Evolutionary conservation across 2,888 invertebrate genomes (phyloP), one percentile per base, ranked within the genome.

Genomic region (Opisthograptis luteolata): DNA sequence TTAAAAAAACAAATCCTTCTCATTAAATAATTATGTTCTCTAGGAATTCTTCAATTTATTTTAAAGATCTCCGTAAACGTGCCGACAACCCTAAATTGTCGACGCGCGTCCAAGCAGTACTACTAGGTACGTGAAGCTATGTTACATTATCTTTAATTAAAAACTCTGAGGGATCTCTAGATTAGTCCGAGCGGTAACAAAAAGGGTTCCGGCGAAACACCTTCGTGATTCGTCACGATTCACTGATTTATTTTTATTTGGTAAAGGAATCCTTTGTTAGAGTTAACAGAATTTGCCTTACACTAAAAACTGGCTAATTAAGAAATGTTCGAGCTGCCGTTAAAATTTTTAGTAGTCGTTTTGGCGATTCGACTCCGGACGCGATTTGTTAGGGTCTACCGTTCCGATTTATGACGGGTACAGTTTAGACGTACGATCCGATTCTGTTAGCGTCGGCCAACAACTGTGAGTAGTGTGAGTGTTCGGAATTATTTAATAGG

Each of bases 131-230:
- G 87, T 85, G 88, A 66, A 73, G 84, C 81, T 82, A 88, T 88
- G 87, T 84, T 73, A 78, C 77, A 84, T 84, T 85, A 87, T 84
- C 79, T 87, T 88, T 89, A 90, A 89, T 90, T 90, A 90, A 87
- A 87, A 89, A 79, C 79, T 58, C 69, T 72, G 78, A 76, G 79
- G 72, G 84, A 82, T 80, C 84, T 78, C 81, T 87, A 85, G 89
- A 88, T 90, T 88, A 87, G 87, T 80, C 76, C 68, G 82, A 76
- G 70, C 79, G 76, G 75, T 76, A 81, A 87, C 84, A 89, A 88
- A 89, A 88, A 88, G 87, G 84, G 83, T 83, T 78, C 79, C 76
- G 74, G 71, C 84, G 80, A 84, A 88, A 87, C 87, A 87, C 86
- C 86, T 81, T 77, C 73, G 70, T 77, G 87, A 89, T 89, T 88